Percentiles rank a stretch among this genome's conserved stretches.
These are phyloP conservation scores for Craniophora ligustri DNA, from an alignment of 2,888 invertebrate genomes.

Conservation along the genomic window DNA sequence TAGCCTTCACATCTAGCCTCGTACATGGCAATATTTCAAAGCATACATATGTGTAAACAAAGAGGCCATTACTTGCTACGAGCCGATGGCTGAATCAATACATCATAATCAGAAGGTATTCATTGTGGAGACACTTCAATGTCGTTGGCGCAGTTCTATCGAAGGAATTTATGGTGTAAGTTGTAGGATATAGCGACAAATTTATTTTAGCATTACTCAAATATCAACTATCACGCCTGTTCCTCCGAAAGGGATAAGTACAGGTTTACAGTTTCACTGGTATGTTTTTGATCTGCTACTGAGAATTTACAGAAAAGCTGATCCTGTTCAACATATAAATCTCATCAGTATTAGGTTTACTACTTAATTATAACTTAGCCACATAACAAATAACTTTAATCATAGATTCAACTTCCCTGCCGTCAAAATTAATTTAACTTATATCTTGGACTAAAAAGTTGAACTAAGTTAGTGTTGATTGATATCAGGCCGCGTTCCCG, in stretches of 20 bases:
- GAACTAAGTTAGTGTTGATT: constrained; percentile 32
- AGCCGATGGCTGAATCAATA: constrained; percentile 22
- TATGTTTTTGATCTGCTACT: too few species aligned
- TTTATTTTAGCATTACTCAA: too few species aligned
- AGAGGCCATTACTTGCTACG: constrained; percentile 3
- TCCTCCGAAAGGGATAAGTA: too few species aligned
- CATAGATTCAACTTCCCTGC: too few species aligned
- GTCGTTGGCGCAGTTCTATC: constrained; percentile 13
- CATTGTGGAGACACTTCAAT: constrained; percentile 39
- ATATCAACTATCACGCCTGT: too few species aligned
- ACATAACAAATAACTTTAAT: too few species aligned
- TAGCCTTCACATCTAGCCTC: constrained; percentile 25
- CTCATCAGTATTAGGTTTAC: too few species aligned
- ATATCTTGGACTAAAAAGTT: constrained; percentile 19
- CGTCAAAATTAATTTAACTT: too few species aligned
- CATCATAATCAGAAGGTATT: constrained; percentile 25
- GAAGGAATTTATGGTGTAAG: not conserved
- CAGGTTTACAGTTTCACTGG: too few species aligned
- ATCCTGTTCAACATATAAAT: too few species aligned
- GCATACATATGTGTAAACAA: constrained; percentile 28
- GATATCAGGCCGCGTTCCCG: constrained; percentile 25
- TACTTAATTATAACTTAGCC: too few species aligned
- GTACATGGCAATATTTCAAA: constrained; percentile 6
- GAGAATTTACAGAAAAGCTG: too few species aligned
- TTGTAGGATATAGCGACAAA: not conserved